Base-by-base conservation (phyloP, 2,888 invertebrate genomes). In the Drosophila cyrtoloma region DNA sequence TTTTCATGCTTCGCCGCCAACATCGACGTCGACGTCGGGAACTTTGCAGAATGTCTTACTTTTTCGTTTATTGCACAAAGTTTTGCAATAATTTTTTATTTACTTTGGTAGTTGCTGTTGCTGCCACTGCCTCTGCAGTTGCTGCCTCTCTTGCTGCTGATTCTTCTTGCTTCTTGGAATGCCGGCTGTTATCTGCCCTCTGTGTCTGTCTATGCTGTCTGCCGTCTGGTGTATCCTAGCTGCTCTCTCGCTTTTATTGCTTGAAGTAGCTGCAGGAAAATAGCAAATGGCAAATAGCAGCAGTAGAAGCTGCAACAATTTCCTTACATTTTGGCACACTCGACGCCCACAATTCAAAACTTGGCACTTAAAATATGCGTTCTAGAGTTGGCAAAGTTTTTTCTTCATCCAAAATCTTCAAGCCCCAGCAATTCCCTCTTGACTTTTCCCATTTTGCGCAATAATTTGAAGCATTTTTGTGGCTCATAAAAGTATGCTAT, bases 31-130 rank as follows among this genome's bases (percentile, higher is more conserved):
- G 70, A 62, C 71, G 51, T 67, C 58, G 70, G 59, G 56, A 77
- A 60, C 71, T 73, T 58, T 70, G 68, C 37, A 77, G 84, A 81
- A 84, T 81, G 85, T 83, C 86, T 84, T 86, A 86, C 86, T 82
- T 86, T 84, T 86, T 86, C 86, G 86, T 86, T 84, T 86, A 86
- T 86, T 86, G 86, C 86, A 71, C 73, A 87, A 87, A 88, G 76
- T 87, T 87, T 84, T 85, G 86, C 87, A 87, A 87, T 88, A 88
- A 87, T 81, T 87, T 87, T 84, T 88, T 86, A 88, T 87, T 86
- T 86, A 86, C 89, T 86, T 79, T 79, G 74, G 66, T 57, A 51
- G 57, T 67, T 47, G 61, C 75, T 74, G 71, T 53, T 69, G 70
- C 60, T 58, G 50, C 50, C 60, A 12, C 68, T 53, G 62, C 30